Conservation (phyloP, 2,797 vertebrate species). For the Triplophysa bombifrons region DNA sequence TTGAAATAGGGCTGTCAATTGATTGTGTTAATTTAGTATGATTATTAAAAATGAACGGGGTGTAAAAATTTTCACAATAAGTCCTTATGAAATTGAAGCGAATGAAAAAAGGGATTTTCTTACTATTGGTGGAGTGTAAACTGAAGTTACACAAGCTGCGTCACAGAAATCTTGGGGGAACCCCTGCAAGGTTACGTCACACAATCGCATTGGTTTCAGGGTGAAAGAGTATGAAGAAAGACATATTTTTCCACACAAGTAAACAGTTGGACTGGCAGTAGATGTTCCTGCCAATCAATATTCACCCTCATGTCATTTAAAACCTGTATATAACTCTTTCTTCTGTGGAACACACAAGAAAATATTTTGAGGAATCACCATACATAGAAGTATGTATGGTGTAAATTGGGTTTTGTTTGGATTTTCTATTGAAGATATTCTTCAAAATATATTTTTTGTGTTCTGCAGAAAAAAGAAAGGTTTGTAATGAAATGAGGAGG, state of each 20-base stretch:
- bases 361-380: no score
- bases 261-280: not conserved
- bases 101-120: not conserved
- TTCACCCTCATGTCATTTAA: no score
- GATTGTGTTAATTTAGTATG: not conserved
- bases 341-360: no score
- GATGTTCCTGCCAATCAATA: no score
- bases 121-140: not conserved
- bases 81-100: not conserved
- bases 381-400: no score
- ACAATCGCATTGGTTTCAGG: not conserved
- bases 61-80: not conserved
- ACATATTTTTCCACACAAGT: not conserved
- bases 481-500: no score
- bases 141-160: no score
- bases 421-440: no score
- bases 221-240: not conserved
- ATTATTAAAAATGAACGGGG: not conserved
- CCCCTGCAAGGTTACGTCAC: not conserved
- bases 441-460: no score
- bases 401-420: no score
- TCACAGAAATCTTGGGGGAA: not conserved
- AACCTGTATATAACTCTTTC: no score
- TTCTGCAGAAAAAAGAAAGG: no score
- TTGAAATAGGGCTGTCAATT: constrained; percentile 35